phyloP scores from a whole-genome alignment of 2,888 invertebrate genomes.

The Galerucella pusilla region DNA sequence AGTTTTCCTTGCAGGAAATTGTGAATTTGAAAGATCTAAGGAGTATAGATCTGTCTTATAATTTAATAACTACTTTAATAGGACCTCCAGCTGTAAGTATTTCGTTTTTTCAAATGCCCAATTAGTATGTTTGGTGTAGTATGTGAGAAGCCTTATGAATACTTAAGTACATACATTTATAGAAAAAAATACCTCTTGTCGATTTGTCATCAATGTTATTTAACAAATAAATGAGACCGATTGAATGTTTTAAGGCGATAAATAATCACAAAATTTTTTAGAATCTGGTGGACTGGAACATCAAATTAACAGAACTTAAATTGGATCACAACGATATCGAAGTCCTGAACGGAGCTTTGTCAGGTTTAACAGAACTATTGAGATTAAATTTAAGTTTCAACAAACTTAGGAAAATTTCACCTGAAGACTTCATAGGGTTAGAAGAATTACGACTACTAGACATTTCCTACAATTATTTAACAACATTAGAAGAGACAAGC shows the following conservation, averaged over 20 bases:
- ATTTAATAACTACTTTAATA: constrained; percentile 75
- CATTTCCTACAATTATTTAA: constrained; percentile 80
- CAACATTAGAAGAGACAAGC: constrained; percentile 83
- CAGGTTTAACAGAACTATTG: constrained; percentile 79
- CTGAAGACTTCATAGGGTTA: constrained; percentile 82
- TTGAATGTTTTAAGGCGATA: constrained; percentile 8
- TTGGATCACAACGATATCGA: constrained; percentile 80
- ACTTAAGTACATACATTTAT: too few relatives aligned
- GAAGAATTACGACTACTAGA: constrained; percentile 80
- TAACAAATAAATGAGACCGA: too few relatives aligned
- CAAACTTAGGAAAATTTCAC: constrained; percentile 76
- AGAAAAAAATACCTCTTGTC: too few relatives aligned
- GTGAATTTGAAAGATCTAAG: constrained; percentile 78
- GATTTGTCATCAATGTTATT: too few relatives aligned
- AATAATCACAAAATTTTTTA: constrained; percentile 60
- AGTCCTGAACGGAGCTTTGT: constrained; percentile 78
- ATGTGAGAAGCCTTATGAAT: too few relatives aligned
- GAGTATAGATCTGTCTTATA: constrained; percentile 80
- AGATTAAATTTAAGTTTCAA: constrained; percentile 82
- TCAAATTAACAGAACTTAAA: constrained; percentile 77
- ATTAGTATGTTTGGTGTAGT: constrained; percentile 14
- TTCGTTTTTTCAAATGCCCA: not conserved
- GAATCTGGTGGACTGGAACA: constrained; percentile 83
- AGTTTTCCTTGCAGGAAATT: constrained; percentile 84
- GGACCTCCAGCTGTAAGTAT: constrained; percentile 74